Percentiles rank a stretch among this genome's conserved stretches.
These are phyloP conservation scores for Anthopleura xanthogrammica DNA, from an alignment of 92 coral and sea anemone genomes.

Conservation along the genomic window DNA sequence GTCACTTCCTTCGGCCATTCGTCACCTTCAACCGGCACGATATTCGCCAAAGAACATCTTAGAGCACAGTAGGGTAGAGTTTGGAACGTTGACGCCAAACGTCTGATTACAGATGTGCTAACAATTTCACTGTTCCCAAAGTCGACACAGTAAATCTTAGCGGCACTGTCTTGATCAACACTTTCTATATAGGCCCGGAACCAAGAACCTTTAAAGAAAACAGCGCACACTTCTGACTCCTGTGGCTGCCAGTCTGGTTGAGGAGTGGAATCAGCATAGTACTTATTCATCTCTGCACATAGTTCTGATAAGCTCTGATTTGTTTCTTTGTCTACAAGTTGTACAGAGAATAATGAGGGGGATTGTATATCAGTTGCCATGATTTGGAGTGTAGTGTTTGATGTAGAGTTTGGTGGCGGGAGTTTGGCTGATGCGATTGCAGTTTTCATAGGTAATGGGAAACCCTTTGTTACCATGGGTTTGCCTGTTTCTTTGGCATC, in stretches of 20 bases:
- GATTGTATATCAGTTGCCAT: conserved; percentile 44
- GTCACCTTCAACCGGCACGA: conserved; percentile 44
- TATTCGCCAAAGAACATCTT: conserved; percentile 62
- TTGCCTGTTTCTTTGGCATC: neutral
- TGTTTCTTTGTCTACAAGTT: conserved; percentile 33
- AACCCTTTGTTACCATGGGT: neutral
- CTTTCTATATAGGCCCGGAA: conserved; percentile 63
- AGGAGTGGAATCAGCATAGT: conserved; percentile 26
- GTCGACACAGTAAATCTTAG: conserved; percentile 67
- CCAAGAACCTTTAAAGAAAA: conserved; percentile 55
- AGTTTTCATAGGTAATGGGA: conserved; percentile 2
- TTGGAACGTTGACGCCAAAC: conserved; percentile 55
- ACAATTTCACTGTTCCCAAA: conserved; percentile 71
- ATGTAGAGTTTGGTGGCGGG: conserved; percentile 14
- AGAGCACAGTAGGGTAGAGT: conserved; percentile 67
- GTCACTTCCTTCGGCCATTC: conserved; percentile 65
- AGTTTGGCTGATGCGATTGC: conserved; percentile 42
- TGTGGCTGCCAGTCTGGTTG: conserved; percentile 37
- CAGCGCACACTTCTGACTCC: conserved; percentile 37
- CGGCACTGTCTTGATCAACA: conserved; percentile 38
- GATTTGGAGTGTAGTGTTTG: conserved; percentile 25
- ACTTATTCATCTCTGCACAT: conserved; percentile 47
- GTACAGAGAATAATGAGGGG: conserved; percentile 35
- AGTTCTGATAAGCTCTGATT: conserved; percentile 18
- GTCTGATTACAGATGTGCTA: conserved; percentile 51